A percentile compares a stretch with the other conserved stretches of the same genome.
These are phyloP conservation scores for Cavia porcellus DNA, from an alignment of 2,113 vertebrate species.

Conservation along the genomic window DNA sequence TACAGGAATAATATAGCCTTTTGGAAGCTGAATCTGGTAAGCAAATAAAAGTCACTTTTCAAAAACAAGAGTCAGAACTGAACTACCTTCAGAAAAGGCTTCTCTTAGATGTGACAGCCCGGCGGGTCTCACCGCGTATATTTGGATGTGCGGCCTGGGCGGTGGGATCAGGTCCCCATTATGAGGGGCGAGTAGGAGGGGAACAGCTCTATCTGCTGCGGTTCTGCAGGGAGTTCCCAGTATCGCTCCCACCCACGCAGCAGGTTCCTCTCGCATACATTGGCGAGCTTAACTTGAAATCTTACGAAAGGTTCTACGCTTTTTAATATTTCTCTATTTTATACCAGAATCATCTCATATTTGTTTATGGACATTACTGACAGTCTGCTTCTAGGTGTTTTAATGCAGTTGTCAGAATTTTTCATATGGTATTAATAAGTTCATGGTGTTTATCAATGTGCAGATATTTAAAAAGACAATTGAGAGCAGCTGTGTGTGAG, in stretches of 20 bases:
- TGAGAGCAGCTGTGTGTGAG: background rate
- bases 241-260: background rate
- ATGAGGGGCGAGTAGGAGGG: too few species aligned
- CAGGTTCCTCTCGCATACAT: background rate
- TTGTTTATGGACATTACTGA: background rate
- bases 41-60: background rate
- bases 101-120: background rate
- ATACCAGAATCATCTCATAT: background rate
- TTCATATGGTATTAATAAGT: background rate
- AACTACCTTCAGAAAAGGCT: background rate
- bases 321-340: background rate
- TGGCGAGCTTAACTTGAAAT: background rate
- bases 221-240: accelerated
- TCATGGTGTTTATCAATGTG: background rate
- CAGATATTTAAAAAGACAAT: background rate
- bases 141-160: accelerated
- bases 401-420: background rate
- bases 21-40: background rate
- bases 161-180: too few species aligned
- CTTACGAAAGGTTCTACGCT: background rate
- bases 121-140: background rate
- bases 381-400: background rate
- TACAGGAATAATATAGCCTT: background rate
- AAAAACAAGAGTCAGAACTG: background rate
- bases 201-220: background rate